Conservation (phyloP, 2,797 vertebrate species). For the Loris lydekkerianus region DNA sequence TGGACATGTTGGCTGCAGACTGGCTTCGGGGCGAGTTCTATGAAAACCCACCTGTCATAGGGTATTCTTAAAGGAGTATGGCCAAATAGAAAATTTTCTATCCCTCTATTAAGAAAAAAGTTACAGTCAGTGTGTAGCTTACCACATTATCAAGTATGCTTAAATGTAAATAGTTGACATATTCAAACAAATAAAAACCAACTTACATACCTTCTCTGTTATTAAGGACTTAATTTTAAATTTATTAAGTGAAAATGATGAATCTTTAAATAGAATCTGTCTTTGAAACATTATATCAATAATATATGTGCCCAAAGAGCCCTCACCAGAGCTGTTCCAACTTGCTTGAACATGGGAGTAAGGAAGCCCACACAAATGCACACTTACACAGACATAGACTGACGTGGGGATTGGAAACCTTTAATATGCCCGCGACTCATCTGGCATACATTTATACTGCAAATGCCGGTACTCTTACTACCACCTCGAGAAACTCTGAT, state of each 20-base stretch:
- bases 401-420: neutral
- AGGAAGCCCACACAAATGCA: neutral
- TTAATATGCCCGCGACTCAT: neutral
- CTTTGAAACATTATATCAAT: conserved; percentile 31
- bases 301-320: neutral
- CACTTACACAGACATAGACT: neutral
- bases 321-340: neutral
- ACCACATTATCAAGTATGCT: neutral
- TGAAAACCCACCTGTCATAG: neutral
- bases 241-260: conserved; percentile 5
- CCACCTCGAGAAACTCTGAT: neutral
- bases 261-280: neutral
- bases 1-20: too few species aligned
- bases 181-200: neutral
- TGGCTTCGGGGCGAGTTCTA: too few species aligned
- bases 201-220: neutral
- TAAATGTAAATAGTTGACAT: neutral
- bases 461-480: neutral
- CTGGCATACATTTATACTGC: neutral
- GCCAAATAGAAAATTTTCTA: neutral
- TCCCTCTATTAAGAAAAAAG: neutral
- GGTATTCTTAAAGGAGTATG: neutral
- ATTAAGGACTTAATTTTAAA: neutral
- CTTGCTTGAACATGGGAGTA: neutral
- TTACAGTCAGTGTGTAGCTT: neutral